Evolutionary conservation across 2,888 invertebrate species (phyloP), one percentile per base, ranked within the genome.

Genomic region (Dynastes hyllus): DNA sequence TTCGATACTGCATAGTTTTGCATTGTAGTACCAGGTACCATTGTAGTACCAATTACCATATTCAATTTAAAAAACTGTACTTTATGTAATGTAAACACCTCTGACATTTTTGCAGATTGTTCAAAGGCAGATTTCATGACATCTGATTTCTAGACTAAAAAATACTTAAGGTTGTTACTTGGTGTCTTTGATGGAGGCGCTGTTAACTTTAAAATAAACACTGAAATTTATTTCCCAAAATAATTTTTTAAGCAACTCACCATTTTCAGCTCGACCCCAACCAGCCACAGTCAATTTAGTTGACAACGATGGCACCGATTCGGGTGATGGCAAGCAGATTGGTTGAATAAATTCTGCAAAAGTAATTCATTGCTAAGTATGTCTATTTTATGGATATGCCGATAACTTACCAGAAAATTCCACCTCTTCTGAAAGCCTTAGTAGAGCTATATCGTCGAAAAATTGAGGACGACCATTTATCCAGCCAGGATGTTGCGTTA

Each of bases 201-300:
- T 37, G 6, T 37, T 5, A 37, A 5, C 37, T 37, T 37, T 5
- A 37, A 37, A 40, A 9, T 6, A 32, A 32, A 40, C 40, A 40
- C 8, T 40, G 5, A 40, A 40, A 40, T 9, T 32, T 32, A 4
- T 32, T 32, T 40, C 3, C 8, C 5, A 9, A 40, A 40, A 8
- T 13, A n/a, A 16, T n/a, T 37, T 22, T 37, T 37, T 37, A 37
- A 37, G 5, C 55, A 2, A 55, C 55, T 58, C 5, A 80, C 88
- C 85, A 1, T 83, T 84, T 83, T 90, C 89, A 16, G 90, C 88
- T 37, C 79, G 81, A 5, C 90, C 90, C 90, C 90, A 90, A n/a
- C 90, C 89, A 40, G 88, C 86, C 8, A 89, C 89, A 1, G 81
- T 80, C 5, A 88, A 81, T 9, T 81, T 75, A 40, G 45, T 45